phyloP scores from a whole-genome alignment of 2,888 invertebrate genomes.

The Aspidapion aeneum region DNA sequence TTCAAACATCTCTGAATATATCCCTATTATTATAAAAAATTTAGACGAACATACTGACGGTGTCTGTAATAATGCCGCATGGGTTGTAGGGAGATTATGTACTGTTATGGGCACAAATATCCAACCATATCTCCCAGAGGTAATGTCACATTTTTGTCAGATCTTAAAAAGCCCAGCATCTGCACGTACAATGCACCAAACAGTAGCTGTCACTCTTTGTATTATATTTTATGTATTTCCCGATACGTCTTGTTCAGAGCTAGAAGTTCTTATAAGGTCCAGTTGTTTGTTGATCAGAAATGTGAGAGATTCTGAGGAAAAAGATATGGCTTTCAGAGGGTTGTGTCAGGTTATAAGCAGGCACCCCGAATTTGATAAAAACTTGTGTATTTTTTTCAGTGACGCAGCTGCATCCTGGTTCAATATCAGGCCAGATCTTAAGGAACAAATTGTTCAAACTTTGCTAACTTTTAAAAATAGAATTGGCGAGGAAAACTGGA shows the following conservation, averaged over 20 bases:
- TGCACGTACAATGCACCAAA: slow-evolving; percentile 96
- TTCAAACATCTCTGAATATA: slow-evolving; percentile 91
- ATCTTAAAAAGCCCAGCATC: slow-evolving; percentile 94
- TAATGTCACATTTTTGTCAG: slow-evolving; percentile 83
- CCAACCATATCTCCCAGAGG: slow-evolving; percentile 83
- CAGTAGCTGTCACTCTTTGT: slow-evolving; percentile 99
- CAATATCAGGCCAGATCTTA: slow-evolving; percentile 81
- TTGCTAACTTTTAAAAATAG: slow-evolving; percentile 94
- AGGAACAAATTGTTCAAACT: slow-evolving; percentile 91
- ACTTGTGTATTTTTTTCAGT: slow-evolving; percentile 98
- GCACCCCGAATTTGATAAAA: slow-evolving; percentile 92
- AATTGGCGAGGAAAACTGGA: slow-evolving; percentile 96
- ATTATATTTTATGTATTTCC: slow-evolving; percentile 99
- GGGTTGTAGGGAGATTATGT: slow-evolving; percentile 98
- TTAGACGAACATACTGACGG: slow-evolving; percentile 95
- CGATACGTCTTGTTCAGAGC: slow-evolving; percentile 79
- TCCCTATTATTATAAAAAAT: slow-evolving; percentile 94
- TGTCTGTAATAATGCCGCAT: slow-evolving; percentile 98
- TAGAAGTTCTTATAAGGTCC: slow-evolving; percentile 98
- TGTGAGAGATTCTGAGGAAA: slow-evolving; percentile 98
- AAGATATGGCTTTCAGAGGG: slow-evolving; percentile 97
- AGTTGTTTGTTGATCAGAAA: slow-evolving; percentile 97
- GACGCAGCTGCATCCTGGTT: slow-evolving; percentile 98
- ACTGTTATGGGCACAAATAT: slow-evolving; percentile 93
- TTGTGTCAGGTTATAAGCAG: slow-evolving; percentile 97